These are phyloP conservation scores for Phalacrocorax brasilianus DNA, from an alignment of 2,113 vertebrate genomes.

Conservation along the genomic window DNA sequence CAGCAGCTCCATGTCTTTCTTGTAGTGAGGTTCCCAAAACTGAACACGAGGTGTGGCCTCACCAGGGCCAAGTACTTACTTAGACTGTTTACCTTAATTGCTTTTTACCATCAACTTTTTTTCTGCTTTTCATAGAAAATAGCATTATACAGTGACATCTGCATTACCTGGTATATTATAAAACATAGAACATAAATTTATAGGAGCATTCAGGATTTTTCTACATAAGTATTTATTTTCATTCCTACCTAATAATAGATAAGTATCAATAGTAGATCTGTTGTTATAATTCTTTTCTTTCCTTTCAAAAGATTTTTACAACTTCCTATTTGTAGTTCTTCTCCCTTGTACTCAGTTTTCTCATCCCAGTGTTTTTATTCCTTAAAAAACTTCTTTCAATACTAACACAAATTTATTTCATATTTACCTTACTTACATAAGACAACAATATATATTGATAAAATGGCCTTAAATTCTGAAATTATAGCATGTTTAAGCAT, in stretches of 20 bases:
- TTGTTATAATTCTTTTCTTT: background rate
- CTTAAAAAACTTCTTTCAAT: background rate
- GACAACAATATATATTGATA: background rate
- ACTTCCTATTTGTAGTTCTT: rapidly evolving
- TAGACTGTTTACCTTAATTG: background rate
- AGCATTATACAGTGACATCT: background rate
- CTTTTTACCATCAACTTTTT: background rate
- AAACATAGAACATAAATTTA: background rate
- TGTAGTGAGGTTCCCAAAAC: background rate
- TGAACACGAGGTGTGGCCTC: background rate
- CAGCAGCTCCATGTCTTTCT: background rate
- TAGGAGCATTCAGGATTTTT: background rate
- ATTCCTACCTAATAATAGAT: background rate
- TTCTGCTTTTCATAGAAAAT: background rate
- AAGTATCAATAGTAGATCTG: background rate
- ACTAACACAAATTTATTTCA: background rate
- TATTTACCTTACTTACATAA: background rate
- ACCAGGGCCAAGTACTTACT: rapidly evolving
- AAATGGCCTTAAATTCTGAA: background rate
- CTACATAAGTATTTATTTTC: background rate
- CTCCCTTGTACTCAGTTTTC: background rate
- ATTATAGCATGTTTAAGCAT: background rate
- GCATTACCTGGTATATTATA: background rate
- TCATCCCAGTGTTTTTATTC: background rate
- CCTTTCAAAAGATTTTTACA: background rate